These are phyloP conservation scores for Pseudomyrmex cubaensis DNA, from an alignment of 1,140 invertebrate genomes.

Conservation along the genomic window DNA sequence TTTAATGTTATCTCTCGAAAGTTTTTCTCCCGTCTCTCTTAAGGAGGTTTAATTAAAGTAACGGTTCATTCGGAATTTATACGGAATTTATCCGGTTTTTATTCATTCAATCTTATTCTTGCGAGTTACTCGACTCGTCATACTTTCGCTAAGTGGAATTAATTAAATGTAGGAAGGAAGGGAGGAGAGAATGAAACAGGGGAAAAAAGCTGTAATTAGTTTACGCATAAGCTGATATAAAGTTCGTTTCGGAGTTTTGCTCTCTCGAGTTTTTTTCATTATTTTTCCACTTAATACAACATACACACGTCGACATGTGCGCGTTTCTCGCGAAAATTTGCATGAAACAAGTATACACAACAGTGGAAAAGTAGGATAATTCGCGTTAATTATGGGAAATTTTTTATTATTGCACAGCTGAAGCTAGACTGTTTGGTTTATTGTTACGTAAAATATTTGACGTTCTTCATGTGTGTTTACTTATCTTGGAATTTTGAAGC, in stretches of 20 bases:
- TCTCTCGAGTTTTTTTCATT: slow-evolving; percentile 29
- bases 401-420: not conserved
- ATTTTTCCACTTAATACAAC: slow-evolving; percentile 38
- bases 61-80: slow-evolving; percentile 15
- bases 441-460: not conserved
- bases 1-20: not conserved
- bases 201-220: slow-evolving; percentile 18
- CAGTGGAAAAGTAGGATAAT: slow-evolving; percentile 14
- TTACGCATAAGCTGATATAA: slow-evolving; percentile 13
- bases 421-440: not conserved
- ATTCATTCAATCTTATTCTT: slow-evolving; percentile 37
- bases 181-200: not conserved
- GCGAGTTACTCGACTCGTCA: slow-evolving; percentile 43
- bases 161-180: slow-evolving; percentile 18
- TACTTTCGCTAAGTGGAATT: slow-evolving; percentile 18
- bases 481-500: not conserved
- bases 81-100: slow-evolving; percentile 27
- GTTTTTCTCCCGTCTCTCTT: not conserved
- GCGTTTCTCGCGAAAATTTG: not conserved
- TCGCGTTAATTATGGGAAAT: not conserved
- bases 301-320: not conserved
- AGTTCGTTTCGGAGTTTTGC: slow-evolving; percentile 33
- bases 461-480: not conserved
- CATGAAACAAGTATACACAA: not conserved
- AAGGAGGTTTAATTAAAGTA: slow-evolving; percentile 44